A percentile compares a stretch with the other conserved stretches of the same genome.
These are phyloP conservation scores for Diplosoma virens DNA, from an alignment of 23 tunicate genomes.

Conservation along the genomic window DNA sequence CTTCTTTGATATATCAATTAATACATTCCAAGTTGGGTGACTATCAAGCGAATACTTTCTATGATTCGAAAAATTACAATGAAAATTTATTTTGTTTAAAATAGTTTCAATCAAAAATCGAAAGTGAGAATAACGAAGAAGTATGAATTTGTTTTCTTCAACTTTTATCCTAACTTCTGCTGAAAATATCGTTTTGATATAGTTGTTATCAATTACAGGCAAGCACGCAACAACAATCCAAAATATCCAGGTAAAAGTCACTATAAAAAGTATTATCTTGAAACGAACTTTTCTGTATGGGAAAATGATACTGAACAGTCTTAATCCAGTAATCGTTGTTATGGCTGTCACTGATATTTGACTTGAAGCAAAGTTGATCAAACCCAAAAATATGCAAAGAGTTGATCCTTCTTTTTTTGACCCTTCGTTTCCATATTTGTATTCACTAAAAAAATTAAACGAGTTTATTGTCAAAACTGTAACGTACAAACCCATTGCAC, in stretches of 20 bases:
- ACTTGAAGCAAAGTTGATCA: conserved; percentile 19
- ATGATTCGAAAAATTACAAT: background rate
- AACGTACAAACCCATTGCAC: conserved; percentile 19
- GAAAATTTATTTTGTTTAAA: background rate
- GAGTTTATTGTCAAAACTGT: background rate
- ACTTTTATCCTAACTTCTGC: background rate
- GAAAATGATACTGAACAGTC: conserved; percentile 4
- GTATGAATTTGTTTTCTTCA: background rate
- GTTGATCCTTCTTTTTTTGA: background rate
- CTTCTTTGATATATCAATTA: background rate
- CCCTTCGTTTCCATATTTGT: background rate
- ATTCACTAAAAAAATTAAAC: background rate
- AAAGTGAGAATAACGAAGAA: background rate
- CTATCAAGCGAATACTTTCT: background rate
- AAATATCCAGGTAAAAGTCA: conserved; percentile 10
- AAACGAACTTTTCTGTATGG: conserved; percentile 11
- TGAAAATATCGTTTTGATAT: background rate
- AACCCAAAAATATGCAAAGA: background rate
- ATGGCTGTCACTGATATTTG: conserved; percentile 30
- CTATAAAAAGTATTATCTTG: background rate
- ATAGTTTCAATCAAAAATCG: background rate
- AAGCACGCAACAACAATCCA: background rate
- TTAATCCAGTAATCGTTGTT: background rate
- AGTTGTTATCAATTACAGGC: background rate
- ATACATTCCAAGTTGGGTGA: background rate